Evolutionary conservation across 2,888 invertebrate genomes (phyloP).

Genomic region (Mesochorus sp.): DNA sequence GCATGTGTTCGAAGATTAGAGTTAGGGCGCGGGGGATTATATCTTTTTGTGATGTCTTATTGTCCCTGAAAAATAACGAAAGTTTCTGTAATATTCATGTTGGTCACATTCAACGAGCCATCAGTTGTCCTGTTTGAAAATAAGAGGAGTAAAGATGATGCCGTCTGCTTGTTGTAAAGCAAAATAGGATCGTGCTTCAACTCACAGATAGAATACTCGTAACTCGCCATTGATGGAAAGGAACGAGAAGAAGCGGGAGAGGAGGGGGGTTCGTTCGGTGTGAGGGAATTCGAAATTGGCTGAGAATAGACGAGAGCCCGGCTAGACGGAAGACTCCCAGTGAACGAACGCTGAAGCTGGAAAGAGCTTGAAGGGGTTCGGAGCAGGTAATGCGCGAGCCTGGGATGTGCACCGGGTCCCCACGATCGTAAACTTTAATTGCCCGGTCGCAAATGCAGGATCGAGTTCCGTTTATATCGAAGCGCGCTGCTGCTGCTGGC

Average conservation of each 20-base stretch:
- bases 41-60: no score
- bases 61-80: no score
- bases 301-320: conserved; percentile 45
- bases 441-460: conserved; percentile 71
- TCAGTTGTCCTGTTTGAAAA: conserved; percentile 22
- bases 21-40: no score
- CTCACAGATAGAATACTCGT: conserved; percentile 42
- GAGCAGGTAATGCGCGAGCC: conserved; percentile 70
- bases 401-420: conserved; percentile 49
- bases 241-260: conserved; percentile 36
- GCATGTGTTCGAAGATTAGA: no score
- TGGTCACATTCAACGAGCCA: not conserved
- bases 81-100: not conserved
- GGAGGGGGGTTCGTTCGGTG: conserved; percentile 35
- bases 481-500: conserved; percentile 61
- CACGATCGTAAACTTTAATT: conserved; percentile 80
- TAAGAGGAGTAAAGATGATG: conserved; percentile 14
- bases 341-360: conserved; percentile 35
- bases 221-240: conserved; percentile 37
- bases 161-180: not conserved
- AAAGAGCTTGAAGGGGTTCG: conserved; percentile 66
- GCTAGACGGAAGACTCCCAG: conserved; percentile 45
- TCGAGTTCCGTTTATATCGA: conserved; percentile 73
- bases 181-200: conserved; percentile 60
- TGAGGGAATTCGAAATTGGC: conserved; percentile 50